These are phyloP conservation scores for Smutsia temminckii DNA, from an alignment of 2,797 vertebrate species.

Conservation along the genomic window DNA sequence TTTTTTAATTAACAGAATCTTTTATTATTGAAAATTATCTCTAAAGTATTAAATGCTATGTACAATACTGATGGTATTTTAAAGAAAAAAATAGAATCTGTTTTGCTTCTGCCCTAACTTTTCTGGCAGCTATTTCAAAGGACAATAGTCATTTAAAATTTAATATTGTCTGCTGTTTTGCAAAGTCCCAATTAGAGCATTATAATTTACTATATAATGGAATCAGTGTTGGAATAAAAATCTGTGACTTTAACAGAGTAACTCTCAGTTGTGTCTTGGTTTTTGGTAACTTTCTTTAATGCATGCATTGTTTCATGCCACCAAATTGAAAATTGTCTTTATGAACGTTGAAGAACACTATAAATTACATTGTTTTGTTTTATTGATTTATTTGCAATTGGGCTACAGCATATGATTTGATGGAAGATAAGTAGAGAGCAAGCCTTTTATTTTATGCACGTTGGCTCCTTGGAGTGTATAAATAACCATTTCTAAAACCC, in stretches of 20 bases:
- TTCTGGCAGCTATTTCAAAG: conserved; percentile 59
- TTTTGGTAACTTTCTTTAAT: conserved; percentile 37
- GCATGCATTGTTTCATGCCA: conserved; percentile 59
- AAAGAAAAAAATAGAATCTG: conserved; percentile 41
- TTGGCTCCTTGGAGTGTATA: not conserved
- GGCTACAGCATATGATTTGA: not conserved
- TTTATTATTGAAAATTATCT: conserved; percentile 66
- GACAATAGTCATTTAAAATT: conserved; percentile 62
- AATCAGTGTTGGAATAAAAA: conserved; percentile 59
- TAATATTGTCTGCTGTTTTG: conserved; percentile 68
- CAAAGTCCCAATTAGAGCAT: conserved; percentile 68
- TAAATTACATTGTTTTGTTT: conserved; percentile 20
- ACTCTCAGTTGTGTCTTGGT: conserved; percentile 53
- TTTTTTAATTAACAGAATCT: conserved; percentile 67
- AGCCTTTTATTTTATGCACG: conserved; percentile 52
- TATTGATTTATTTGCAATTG: conserved; percentile 16
- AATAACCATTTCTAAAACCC: conserved; percentile 58
- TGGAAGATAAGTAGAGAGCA: conserved; percentile 22
- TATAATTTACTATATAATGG: conserved; percentile 55
- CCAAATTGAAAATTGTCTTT: conserved; percentile 59
- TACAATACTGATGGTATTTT: conserved; percentile 7
- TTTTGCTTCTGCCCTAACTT: conserved; percentile 67
- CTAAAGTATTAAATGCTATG: conserved; percentile 51
- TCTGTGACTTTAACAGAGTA: conserved; percentile 21
- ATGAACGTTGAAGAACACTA: not conserved